Evolutionary conservation across 2,113 vertebrate species (phyloP), one percentile per base, ranked within the genome.

Genomic region (Illadopsis cleaveri): DNA sequence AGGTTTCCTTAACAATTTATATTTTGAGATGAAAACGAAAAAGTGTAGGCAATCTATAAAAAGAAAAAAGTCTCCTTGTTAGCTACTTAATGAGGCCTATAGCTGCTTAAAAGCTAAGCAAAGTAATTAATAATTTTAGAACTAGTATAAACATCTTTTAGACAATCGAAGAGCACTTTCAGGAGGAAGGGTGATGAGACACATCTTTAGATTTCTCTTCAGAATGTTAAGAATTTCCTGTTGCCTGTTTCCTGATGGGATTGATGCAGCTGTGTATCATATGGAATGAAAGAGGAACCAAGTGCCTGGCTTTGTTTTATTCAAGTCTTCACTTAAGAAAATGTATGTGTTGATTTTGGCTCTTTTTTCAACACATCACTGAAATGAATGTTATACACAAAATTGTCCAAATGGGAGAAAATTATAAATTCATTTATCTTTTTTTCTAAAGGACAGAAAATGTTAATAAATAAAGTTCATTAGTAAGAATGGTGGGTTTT

Each of bases 141-240:
- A 94, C 90, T 93, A 69, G 77, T 95, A 77, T 75, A 97, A 82
- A 94, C 6, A 76, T 86, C 61, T 94, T 76, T 70, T 87, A 95
- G 90, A 87, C 87, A 94, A 83, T 77, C 11, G 48, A 80, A 97
- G 80, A 96, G 60, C 79, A 95, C 90, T 97, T 90, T 96, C 73
- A 94, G 62, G 81, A 94, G 93, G 92, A 95, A 91, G 83, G 87
- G 96, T 91, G 94, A 95, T 95, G 93, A 95, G 91, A 90, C 64
- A 90, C 84, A 86, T 95, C 88, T 96, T 97, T 97, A 84, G 91
- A 82, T 97, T 97, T 96, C 78, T 96, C 94, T 96, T 96, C 94
- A 95, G 96, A 97, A 97, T 95, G 94, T 97, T 86, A 95, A 96
- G 92, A 94, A 94, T 97, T 97, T 97, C 95, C 94, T 94, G 91